phyloP scores from a whole-genome alignment of 23 tunicate species.

The Trididemnum nubilum region DNA sequence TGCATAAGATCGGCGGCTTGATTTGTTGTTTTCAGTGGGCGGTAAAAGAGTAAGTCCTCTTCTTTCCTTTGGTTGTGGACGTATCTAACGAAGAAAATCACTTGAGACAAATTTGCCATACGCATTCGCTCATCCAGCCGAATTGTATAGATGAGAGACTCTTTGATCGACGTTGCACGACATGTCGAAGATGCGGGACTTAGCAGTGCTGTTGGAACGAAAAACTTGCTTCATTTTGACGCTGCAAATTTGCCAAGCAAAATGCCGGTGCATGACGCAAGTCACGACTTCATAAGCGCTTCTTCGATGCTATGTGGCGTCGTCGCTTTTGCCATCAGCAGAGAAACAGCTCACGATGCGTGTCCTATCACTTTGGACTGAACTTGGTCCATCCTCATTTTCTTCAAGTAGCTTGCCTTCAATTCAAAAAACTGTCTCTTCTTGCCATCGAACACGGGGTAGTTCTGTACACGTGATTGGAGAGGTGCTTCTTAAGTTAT shows the following conservation, averaged over 20 bases:
- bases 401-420: too few species aligned
- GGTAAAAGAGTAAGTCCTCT: slow-evolving; percentile 61
- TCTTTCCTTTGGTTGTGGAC: slow-evolving; percentile 44
- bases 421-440: too few species aligned
- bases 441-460: not conserved
- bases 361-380: slow-evolving; percentile 17
- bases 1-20: slow-evolving; percentile 52
- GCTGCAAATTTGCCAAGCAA: slow-evolving; percentile 45
- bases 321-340: slow-evolving; percentile 17
- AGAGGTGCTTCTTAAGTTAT: slow-evolving; percentile 5
- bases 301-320: slow-evolving; percentile 14
- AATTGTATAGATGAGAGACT: slow-evolving; percentile 35
- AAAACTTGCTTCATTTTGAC: slow-evolving; percentile 13
- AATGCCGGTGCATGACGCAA: slow-evolving; percentile 37
- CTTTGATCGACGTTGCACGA: slow-evolving; percentile 42
- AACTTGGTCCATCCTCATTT: slow-evolving; percentile 14
- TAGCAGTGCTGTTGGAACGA: slow-evolving; percentile 40
- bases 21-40: slow-evolving; percentile 54
- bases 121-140: slow-evolving; percentile 45
- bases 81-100: slow-evolving; percentile 39
- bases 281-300: slow-evolving; percentile 9
- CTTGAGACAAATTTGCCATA: slow-evolving; percentile 38
- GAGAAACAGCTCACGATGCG: slow-evolving; percentile 24
- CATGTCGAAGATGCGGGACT: slow-evolving; percentile 42
- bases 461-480: slow-evolving; percentile 9